phyloP scores from a whole-genome alignment of 2,888 invertebrate species.

The Diarsia brunnea region DNA sequence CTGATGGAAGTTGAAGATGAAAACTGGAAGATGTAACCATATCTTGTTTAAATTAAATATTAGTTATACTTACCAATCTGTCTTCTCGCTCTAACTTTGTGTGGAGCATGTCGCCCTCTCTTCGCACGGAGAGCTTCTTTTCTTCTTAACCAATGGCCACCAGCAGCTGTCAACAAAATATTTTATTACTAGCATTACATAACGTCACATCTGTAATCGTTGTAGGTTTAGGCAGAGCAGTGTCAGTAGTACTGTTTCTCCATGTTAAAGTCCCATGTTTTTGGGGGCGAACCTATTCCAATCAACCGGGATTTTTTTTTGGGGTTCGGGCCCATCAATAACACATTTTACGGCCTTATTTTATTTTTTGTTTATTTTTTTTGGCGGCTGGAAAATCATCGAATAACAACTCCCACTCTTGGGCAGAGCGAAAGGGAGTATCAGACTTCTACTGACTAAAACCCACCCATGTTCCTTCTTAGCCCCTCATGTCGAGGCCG shows the following conservation, averaged over 20 bases:
- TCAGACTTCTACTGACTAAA: too few species aligned
- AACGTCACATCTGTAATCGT: neutral
- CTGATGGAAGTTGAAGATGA: neutral
- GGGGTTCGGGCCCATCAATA: too few species aligned
- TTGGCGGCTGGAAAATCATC: too few species aligned
- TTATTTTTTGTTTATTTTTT: too few species aligned
- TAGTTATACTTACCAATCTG: conserved; percentile 75
- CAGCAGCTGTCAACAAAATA: conserved; percentile 70
- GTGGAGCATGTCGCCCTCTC: conserved; percentile 64
- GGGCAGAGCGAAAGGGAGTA: too few species aligned
- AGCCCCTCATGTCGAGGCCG: too few species aligned
- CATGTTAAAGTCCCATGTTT: neutral
- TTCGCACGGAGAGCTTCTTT: conserved; percentile 76
- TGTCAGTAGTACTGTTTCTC: neutral
- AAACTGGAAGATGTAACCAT: neutral
- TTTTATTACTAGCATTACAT: neutral
- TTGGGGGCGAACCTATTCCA: too few species aligned
- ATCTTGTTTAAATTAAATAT: neutral
- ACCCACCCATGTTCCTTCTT: too few species aligned
- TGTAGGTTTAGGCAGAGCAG: neutral
- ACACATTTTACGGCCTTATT: too few species aligned
- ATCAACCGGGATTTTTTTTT: too few species aligned
- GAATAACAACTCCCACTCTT: too few species aligned
- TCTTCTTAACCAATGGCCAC: conserved; percentile 76
- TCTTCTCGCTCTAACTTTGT: conserved; percentile 68